Conservation (phyloP, 2,888 invertebrate species). For the Drosophila maculinotata region DNA sequence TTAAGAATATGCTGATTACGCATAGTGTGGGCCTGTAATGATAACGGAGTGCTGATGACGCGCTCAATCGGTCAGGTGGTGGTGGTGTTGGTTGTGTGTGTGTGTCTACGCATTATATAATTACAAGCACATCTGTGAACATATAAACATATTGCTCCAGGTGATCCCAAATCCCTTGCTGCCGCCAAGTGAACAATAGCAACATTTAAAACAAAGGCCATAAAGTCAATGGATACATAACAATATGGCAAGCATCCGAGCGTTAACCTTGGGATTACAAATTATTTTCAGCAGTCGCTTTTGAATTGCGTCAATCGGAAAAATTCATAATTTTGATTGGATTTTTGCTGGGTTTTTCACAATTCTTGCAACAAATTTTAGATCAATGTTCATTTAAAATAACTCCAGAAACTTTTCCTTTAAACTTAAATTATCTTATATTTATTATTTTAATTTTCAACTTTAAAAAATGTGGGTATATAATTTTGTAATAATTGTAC, state of each 20-base stretch:
- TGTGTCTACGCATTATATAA: conserved; percentile 67
- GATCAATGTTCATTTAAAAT: too few species aligned
- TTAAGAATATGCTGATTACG: conserved; percentile 17
- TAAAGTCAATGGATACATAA: conserved; percentile 21
- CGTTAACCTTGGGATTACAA: conserved; percentile 49
- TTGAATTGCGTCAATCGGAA: conserved; percentile 37
- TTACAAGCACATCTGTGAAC: conserved; percentile 46
- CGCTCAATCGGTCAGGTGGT: conserved; percentile 54
- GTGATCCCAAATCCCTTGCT: conserved; percentile 20
- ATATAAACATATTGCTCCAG: conserved; percentile 51
- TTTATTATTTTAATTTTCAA: too few species aligned
- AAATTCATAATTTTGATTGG: conserved; percentile 14
- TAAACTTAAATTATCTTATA: too few species aligned
- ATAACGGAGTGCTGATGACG: conserved; percentile 34
- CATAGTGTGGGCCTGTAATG: conserved; percentile 8
- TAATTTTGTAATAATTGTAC: too few species aligned
- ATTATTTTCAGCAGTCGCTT: conserved; percentile 50
- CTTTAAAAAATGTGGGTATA: too few species aligned
- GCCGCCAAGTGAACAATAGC: conserved; percentile 30
- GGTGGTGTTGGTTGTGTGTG: conserved; percentile 33
- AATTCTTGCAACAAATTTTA: too few species aligned
- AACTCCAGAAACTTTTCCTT: too few species aligned
- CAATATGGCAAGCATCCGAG: conserved; percentile 14
- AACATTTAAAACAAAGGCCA: conserved; percentile 24
- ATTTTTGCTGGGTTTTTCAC: too few species aligned